Conservation (phyloP, 2,113 vertebrate species). For the Tyrannus savana region DNA sequence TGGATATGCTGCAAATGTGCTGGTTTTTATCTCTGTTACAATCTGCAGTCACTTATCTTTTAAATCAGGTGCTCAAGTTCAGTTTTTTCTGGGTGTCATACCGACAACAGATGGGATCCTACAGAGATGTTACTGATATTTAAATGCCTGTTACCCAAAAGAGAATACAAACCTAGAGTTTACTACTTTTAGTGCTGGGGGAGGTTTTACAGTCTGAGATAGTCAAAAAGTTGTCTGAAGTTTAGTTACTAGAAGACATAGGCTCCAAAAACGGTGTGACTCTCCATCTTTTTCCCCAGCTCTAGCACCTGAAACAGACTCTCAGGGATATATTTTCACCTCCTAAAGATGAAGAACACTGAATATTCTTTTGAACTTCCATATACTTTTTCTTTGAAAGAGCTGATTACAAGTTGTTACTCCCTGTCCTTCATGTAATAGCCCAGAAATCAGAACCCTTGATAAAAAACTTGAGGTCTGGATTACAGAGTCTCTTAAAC, state of each 20-base stretch:
- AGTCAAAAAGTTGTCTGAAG: not conserved
- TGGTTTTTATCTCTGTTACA: not conserved
- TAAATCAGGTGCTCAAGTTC: not conserved
- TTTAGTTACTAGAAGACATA: not conserved
- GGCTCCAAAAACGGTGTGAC: not conserved
- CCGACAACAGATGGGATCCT: not conserved
- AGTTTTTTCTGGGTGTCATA: not conserved
- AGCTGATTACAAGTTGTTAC: not conserved
- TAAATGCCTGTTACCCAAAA: not conserved
- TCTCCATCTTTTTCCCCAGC: rapidly evolving
- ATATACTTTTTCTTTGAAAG: not conserved
- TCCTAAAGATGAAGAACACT: not conserved
- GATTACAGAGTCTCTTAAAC: not conserved
- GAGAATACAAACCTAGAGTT: not conserved
- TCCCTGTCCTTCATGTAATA: not conserved
- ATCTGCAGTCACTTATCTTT: not conserved
- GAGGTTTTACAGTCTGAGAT: not conserved
- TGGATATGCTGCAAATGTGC: not conserved
- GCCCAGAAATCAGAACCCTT: not conserved
- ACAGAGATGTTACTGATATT: not conserved
- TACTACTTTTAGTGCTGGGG: not conserved
- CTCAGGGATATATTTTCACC: not conserved
- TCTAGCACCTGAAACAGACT: not conserved
- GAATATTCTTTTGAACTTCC: not conserved
- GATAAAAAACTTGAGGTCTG: not conserved